phyloP scores from a whole-genome alignment of 2,888 invertebrate species.

The Podabrus alpinus region DNA sequence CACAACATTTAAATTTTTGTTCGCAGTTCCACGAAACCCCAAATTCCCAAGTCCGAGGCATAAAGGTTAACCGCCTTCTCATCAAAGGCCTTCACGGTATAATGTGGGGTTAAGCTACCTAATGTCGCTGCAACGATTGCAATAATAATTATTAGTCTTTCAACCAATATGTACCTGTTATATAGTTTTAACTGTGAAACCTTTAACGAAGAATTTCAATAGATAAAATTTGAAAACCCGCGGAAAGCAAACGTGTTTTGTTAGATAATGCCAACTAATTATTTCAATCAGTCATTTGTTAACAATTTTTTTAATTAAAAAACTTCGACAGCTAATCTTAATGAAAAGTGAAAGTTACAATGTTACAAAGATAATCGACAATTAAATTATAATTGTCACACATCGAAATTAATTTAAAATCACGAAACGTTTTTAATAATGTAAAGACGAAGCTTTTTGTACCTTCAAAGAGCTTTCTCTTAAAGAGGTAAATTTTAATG shows the following conservation, averaged over 20 bases:
- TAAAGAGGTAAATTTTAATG: constrained; percentile 11
- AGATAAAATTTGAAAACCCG: background rate
- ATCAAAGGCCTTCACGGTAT: too few relatives aligned
- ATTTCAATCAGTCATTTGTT: background rate
- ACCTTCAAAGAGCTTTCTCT: constrained; percentile 16
- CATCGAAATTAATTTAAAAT: background rate
- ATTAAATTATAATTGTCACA: background rate
- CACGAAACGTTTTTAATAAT: background rate
- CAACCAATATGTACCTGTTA: background rate
- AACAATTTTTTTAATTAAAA: background rate
- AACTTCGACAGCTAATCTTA: background rate
- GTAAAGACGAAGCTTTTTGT: background rate
- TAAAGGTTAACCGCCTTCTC: too few relatives aligned
- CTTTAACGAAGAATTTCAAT: background rate
- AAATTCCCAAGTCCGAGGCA: too few relatives aligned
- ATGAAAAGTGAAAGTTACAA: background rate
- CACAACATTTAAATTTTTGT: too few relatives aligned
- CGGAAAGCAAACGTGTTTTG: background rate
- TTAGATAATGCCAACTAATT: background rate
- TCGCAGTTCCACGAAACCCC: too few relatives aligned
- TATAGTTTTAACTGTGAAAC: background rate
- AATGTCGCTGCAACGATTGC: too few relatives aligned
- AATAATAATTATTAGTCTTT: background rate
- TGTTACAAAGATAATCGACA: background rate
- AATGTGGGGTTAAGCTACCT: too few relatives aligned